phyloP scores from a whole-genome alignment of 2,113 vertebrate species.

The Tricholaema leucomelas region DNA sequence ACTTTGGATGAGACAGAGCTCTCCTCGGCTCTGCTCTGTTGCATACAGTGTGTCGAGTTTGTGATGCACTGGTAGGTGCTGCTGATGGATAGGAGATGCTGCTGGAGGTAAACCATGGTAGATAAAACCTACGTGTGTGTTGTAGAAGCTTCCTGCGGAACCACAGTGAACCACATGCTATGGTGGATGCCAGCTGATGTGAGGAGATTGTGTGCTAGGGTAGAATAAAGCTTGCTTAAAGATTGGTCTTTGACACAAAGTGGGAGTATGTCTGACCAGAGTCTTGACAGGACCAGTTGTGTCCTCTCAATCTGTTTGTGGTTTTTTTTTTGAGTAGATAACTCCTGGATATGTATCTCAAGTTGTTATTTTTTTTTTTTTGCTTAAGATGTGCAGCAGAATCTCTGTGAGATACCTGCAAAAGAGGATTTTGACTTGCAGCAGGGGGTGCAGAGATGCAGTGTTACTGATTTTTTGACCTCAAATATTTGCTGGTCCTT shows the following conservation, averaged over 20 bases:
- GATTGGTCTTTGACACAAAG: no score
- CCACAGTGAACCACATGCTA: no score
- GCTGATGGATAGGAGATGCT: background rate
- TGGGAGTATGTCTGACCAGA: no score
- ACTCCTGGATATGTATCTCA: no score
- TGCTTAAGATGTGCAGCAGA: background rate
- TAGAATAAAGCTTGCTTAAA: no score
- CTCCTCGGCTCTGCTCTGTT: background rate
- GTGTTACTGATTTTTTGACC: background rate
- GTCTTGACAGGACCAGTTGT: no score
- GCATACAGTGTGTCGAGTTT: background rate
- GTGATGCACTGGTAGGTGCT: fast-evolving
- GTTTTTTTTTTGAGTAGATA: no score
- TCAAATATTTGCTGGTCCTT: background rate
- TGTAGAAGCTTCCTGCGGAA: background rate
- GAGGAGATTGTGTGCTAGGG: no score
- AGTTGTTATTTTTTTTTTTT: background rate
- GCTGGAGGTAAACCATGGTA: background rate
- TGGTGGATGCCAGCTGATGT: no score
- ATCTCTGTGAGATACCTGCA: background rate
- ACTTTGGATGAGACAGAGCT: background rate
- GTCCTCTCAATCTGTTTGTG: no score
- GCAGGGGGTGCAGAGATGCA: background rate
- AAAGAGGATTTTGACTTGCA: background rate
- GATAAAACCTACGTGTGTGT: background rate